Evolutionary conservation across 2,888 invertebrate species (phyloP), one percentile per base, ranked within the genome.

Genomic region (Diaperis boleti): DNA sequence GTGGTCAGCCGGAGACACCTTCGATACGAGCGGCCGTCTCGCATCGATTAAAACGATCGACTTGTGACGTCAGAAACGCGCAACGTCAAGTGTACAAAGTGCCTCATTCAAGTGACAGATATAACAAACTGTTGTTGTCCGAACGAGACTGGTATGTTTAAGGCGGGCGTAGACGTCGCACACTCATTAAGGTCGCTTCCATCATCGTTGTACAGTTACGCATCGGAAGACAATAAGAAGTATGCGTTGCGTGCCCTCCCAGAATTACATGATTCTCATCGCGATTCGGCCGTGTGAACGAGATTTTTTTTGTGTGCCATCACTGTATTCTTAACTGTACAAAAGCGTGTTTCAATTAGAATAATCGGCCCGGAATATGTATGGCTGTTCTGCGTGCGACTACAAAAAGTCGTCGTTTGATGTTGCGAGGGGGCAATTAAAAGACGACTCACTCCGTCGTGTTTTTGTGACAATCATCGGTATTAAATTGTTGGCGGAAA

Each of bases 191-290:
- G 22, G 41, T 42, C 29, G 49, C 49, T 41, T 17, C 47, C 59
- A 59, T 59, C 59, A 59, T 47, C 47, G 22, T 8, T 49, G 39
- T 59, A 59, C 59, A 59, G 59, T 59, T 59, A 59, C 15, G 18
- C 50, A 52, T 60, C 59, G 63, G 52, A 52, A 59, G 59, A 63
- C 63, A 63, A 63, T 63, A 54, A 52, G 52, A 49, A 55, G 33
- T 50, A 37, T 52, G 26, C 20, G 17, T 63, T 62, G 56, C 62
- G 59, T 59, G 63, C 52, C 63, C 63, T 62, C 45, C 52, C 44
- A 45, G 63, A 52, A 59, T 62, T 62, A 63, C 59, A 45, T 45
- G 18, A 39, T 39, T 47, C 49, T 37, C 59, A 49, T 59, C 41
- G 41, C 47, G 22, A 47, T 10, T 31, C 33, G 29, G 57, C 57